Conservation (phyloP, 1,140 invertebrate species). For the Pectinophora gossypiella region DNA sequence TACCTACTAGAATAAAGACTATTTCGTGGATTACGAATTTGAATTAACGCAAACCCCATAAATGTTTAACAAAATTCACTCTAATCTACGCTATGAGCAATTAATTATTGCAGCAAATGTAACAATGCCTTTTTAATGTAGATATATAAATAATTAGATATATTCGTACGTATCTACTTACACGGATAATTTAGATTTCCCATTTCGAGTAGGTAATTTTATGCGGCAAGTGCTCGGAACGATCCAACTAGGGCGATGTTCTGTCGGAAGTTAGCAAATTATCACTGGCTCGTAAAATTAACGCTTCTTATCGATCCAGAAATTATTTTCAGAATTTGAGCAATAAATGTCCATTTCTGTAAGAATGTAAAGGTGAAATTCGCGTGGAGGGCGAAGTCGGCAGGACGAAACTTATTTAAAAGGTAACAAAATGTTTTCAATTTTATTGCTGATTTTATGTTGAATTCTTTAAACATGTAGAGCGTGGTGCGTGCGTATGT, state of each 20-base stretch:
- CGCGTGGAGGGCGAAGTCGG: conserved; percentile 27
- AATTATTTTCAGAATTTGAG: conserved; percentile 57
- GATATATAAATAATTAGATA: background rate
- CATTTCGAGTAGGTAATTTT: conserved; percentile 46
- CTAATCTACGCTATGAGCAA: too few relatives aligned
- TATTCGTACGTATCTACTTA: conserved; percentile 6
- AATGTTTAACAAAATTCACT: too few relatives aligned
- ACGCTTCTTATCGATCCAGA: conserved; percentile 72
- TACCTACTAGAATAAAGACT: too few relatives aligned
- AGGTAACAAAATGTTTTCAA: conserved; percentile 74
- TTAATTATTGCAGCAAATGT: too few relatives aligned
- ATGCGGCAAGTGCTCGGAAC: conserved; percentile 63
- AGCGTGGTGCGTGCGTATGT: conserved; percentile 45
- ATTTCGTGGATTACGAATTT: too few relatives aligned
- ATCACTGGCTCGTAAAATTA: conserved; percentile 74
- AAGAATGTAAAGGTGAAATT: conserved; percentile 53
- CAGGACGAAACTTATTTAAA: conserved; percentile 70
- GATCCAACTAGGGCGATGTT: conserved; percentile 67
- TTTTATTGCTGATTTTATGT: conserved; percentile 75
- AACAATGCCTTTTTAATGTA: background rate
- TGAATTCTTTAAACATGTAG: conserved; percentile 71
- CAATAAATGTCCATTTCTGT: conserved; percentile 30
- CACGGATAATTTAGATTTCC: conserved; percentile 38
- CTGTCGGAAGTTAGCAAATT: conserved; percentile 74
- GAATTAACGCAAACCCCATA: too few relatives aligned